Evolutionary conservation across 2,888 invertebrate species (phyloP).

Genomic region (Hypomecis punctinalis): DNA sequence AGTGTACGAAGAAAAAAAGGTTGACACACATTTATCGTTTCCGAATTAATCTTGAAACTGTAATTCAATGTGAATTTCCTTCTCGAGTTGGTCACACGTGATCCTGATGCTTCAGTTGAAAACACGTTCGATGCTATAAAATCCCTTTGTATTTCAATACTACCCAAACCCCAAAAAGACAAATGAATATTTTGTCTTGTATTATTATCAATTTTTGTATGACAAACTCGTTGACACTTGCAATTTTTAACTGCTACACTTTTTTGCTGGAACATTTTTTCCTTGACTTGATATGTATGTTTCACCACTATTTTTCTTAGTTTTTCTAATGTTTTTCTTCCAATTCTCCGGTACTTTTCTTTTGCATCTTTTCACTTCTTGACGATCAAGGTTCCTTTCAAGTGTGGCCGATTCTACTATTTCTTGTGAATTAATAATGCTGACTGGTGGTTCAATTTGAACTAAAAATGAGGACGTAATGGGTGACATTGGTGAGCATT

Average conservation of each 20-base stretch:
- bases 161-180: slow-evolving; percentile 25
- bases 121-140: slow-evolving; percentile 25
- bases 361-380: slow-evolving; percentile 23
- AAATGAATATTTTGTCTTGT: slow-evolving; percentile 31
- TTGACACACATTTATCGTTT: slow-evolving; percentile 24
- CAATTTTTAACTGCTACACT: slow-evolving; percentile 23
- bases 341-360: slow-evolving; percentile 28
- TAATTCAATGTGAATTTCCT: slow-evolving; percentile 33
- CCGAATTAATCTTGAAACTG: slow-evolving; percentile 28
- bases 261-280: slow-evolving; percentile 27
- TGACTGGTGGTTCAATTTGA: slow-evolving; percentile 6
- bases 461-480: slow-evolving; percentile 4
- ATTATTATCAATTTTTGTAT: slow-evolving; percentile 31
- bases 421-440: slow-evolving; percentile 9
- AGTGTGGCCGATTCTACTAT: slow-evolving; percentile 11
- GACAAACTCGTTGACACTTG: slow-evolving; percentile 28
- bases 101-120: slow-evolving; percentile 30
- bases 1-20: slow-evolving; percentile 32
- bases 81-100: slow-evolving; percentile 31
- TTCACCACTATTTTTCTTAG: slow-evolving; percentile 19
- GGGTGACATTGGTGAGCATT: slow-evolving; percentile 18
- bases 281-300: slow-evolving; percentile 18
- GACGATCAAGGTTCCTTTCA: slow-evolving; percentile 8
- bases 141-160: slow-evolving; percentile 35
- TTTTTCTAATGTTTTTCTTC: slow-evolving; percentile 17